phyloP scores from a whole-genome alignment of 2,113 vertebrate species.

The Xenopus borealis region DNA sequence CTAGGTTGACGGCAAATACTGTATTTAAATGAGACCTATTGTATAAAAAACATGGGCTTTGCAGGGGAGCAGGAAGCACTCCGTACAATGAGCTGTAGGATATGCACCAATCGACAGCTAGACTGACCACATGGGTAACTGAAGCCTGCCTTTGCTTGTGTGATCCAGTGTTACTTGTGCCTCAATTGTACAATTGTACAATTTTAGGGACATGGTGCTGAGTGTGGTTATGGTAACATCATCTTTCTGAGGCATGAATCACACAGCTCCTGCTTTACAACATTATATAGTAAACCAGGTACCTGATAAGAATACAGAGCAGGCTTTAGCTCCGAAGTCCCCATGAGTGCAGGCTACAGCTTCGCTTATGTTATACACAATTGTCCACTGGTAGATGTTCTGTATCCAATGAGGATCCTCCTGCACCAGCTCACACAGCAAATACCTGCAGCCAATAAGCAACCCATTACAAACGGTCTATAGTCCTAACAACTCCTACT shows the following conservation, averaged over 20 bases:
- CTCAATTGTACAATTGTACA: too few species aligned
- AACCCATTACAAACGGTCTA: fast-evolving
- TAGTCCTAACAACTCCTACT: slow-evolving; percentile 46
- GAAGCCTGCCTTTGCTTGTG: too few species aligned
- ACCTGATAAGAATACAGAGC: slow-evolving; percentile 76
- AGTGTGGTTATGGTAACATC: too few species aligned
- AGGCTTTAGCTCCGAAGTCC: slow-evolving; percentile 80
- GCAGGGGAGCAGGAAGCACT: too few species aligned
- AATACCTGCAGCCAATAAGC: slow-evolving; percentile 67
- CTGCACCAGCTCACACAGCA: slow-evolving; percentile 84
- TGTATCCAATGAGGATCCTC: slow-evolving; percentile 71
- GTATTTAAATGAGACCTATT: not conserved
- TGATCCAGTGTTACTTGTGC: too few species aligned
- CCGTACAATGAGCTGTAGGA: too few species aligned
- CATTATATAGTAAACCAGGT: slow-evolving; percentile 65
- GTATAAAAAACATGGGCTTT: too few species aligned
- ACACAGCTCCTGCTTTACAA: too few species aligned
- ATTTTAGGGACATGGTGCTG: too few species aligned
- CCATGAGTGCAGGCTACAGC: slow-evolving; percentile 75
- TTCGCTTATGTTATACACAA: slow-evolving; percentile 65
- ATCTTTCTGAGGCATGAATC: too few species aligned
- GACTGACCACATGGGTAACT: too few species aligned
- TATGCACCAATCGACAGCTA: too few species aligned
- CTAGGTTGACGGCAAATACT: not conserved
- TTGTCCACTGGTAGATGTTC: slow-evolving; percentile 71